phyloP scores from a whole-genome alignment of 2,113 vertebrate species.

The Motacilla tschutschensis region DNA sequence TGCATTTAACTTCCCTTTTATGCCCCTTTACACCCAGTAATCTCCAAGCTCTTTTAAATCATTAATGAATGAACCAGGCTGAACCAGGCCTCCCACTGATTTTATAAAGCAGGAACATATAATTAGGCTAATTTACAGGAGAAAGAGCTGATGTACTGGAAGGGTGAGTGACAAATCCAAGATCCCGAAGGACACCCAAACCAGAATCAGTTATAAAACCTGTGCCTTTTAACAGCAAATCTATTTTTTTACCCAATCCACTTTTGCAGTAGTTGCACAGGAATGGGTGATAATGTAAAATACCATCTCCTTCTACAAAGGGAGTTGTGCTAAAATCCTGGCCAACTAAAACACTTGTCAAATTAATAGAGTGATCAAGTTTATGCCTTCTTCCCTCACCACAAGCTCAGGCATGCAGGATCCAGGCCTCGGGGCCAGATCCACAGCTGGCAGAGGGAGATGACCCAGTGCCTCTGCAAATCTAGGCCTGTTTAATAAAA shows the following conservation, averaged over 20 bases:
- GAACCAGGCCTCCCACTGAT: constrained; percentile 6
- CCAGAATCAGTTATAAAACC: neutral
- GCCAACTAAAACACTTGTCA: neutral
- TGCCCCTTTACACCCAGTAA: neutral
- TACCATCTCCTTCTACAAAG: neutral
- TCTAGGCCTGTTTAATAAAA: neutral
- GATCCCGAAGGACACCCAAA: neutral
- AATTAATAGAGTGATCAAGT: neutral
- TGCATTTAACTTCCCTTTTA: constrained; percentile 2
- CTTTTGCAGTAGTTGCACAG: neutral
- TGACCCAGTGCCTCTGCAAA: neutral
- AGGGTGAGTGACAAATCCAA: constrained; percentile 8
- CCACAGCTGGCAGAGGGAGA: neutral
- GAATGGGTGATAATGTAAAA: neutral
- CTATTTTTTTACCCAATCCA: rapidly evolving
- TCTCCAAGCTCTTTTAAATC: constrained; percentile 33
- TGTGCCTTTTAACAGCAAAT: neutral
- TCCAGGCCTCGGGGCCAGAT: rapidly evolving
- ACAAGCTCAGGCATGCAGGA: neutral
- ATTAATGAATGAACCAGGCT: constrained; percentile 44
- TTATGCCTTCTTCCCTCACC: neutral
- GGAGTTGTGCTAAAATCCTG: neutral
- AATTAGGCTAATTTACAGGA: constrained; percentile 39
- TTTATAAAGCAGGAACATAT: constrained; percentile 24
- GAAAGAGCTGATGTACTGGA: neutral